Base-by-base conservation (phyloP, 1,140 invertebrate genomes). In the Heliothis virescens region DNA sequence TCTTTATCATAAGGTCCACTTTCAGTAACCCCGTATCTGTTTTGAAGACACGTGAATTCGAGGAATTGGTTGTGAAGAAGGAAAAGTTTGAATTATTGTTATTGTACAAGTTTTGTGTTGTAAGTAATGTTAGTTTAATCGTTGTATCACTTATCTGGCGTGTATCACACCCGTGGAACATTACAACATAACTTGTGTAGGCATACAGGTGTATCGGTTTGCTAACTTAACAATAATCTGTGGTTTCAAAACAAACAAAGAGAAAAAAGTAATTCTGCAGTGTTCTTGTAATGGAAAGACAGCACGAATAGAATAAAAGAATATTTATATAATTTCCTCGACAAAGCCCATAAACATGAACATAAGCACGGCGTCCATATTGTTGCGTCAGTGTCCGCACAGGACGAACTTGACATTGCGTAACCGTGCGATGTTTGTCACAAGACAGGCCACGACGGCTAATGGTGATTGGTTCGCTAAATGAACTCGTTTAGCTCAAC, bases 61-160 rank as follows among this genome's bases (percentile, higher is more conserved):
- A 26, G 26, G 63, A 81, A 77, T 77, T 53, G 74, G 34, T 81
- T 78, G 72, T 26, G 55, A 80, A 65, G 50, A 59, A 65, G 62
- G 57, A 55, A 81, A 81, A 77, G 55, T 81, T 81, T 77, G 80
- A 81, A 75, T 69, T 65, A 77, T 78, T 74, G 74, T 80, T 74
- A 72, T 65, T 79, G 69, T 48, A 48, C 18, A 75, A 80, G 79
- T 80, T 80, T 53, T 50, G 69, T 21, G 52, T 71, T 71, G 57
- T 79, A 71, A 71, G 57, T 79, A 71, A 71, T 79, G 65, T 79
- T 72, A 60, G 77, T 79, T 79, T 71, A 60, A 71, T 52, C 55
- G 77, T 62, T 72, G 13, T 71, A 13, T 67, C 26, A 74, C 52
- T 50, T 67, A 67, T 67, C 62, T 67, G 75, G 16, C 29, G 75